A percentile compares a stretch with the other conserved stretches of the same genome.
Evolutionary conservation across 2,888 invertebrate genomes (phyloP).

Genomic region (Synergus itoensis): DNA sequence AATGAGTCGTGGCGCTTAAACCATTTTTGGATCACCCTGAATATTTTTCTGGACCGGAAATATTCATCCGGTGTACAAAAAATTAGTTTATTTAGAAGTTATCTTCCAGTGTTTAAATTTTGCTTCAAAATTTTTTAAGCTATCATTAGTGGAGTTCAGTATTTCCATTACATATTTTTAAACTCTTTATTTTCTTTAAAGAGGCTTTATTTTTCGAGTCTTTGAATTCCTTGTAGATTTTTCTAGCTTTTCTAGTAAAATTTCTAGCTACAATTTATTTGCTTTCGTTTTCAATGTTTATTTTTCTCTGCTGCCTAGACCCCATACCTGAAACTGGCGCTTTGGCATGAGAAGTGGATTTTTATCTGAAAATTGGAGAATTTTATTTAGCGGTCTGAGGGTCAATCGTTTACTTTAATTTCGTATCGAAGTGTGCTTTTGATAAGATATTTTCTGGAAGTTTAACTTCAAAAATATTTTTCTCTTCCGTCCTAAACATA

Average conservation of each 20-base stretch:
- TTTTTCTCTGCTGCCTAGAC: background rate
- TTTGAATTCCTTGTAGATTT: background rate
- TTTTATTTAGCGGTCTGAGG: conserved; percentile 9
- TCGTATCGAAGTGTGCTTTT: conserved; percentile 1
- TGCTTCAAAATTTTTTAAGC: background rate
- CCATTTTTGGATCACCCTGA: conserved; percentile 5
- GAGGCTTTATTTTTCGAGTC: background rate
- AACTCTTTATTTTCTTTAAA: background rate
- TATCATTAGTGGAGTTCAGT: background rate
- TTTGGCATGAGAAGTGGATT: background rate
- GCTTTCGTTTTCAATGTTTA: background rate
- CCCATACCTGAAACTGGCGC: background rate
- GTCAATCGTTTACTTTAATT: conserved; percentile 14
- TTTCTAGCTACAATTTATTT: background rate
- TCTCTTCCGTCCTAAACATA: background rate
- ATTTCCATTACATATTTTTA: background rate
- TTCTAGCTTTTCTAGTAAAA: background rate
- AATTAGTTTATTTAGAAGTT: conserved; percentile 24
- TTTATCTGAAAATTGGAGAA: conserved; percentile 12
- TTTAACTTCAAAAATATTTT: background rate
- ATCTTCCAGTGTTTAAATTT: background rate
- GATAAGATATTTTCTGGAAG: conserved; percentile 17
- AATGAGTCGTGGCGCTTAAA: background rate
- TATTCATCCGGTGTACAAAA: conserved; percentile 21
- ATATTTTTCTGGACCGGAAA: conserved; percentile 32